phyloP scores from a whole-genome alignment of 2,113 vertebrate genomes.

The Corythoichthys intestinalis region DNA sequence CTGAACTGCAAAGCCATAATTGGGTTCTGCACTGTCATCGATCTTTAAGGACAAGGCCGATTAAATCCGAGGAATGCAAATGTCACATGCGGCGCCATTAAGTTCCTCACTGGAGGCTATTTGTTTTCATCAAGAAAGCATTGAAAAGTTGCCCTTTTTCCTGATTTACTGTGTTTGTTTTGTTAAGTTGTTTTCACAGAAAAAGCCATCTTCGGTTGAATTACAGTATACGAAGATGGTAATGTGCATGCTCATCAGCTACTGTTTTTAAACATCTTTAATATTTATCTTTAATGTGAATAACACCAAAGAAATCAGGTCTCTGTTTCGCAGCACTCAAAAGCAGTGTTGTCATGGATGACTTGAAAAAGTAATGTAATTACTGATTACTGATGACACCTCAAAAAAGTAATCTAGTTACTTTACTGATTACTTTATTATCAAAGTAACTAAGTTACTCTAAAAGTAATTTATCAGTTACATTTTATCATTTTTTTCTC shows the following conservation, averaged over 20 bases:
- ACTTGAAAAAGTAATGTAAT: too few relatives aligned
- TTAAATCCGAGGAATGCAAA: constrained; percentile 53
- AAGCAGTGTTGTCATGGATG: background rate
- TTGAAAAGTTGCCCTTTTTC: constrained; percentile 46
- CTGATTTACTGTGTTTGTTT: constrained; percentile 27
- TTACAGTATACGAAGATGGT: background rate
- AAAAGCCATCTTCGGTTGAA: background rate
- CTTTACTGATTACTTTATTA: too few relatives aligned
- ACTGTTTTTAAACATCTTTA: background rate
- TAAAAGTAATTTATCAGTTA: too few relatives aligned
- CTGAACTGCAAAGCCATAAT: constrained; percentile 47
- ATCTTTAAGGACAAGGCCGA: constrained; percentile 47
- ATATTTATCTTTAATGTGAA: background rate
- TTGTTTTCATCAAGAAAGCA: constrained; percentile 49
- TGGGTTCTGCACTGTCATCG: constrained; percentile 39
- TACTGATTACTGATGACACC: too few relatives aligned
- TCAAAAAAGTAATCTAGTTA: too few relatives aligned
- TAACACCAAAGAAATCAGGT: background rate
- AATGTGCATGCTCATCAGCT: background rate
- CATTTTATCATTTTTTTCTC: too few relatives aligned
- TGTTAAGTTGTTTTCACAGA: background rate
- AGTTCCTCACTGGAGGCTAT: constrained; percentile 30
- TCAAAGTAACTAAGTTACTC: too few relatives aligned
- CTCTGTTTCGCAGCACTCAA: background rate
- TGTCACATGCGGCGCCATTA: constrained; percentile 47